A percentile compares a stretch with the other conserved stretches of the same genome.
Conservation (phyloP, 2,888 invertebrate species). For the Dasysyrphus albostriatus region DNA sequence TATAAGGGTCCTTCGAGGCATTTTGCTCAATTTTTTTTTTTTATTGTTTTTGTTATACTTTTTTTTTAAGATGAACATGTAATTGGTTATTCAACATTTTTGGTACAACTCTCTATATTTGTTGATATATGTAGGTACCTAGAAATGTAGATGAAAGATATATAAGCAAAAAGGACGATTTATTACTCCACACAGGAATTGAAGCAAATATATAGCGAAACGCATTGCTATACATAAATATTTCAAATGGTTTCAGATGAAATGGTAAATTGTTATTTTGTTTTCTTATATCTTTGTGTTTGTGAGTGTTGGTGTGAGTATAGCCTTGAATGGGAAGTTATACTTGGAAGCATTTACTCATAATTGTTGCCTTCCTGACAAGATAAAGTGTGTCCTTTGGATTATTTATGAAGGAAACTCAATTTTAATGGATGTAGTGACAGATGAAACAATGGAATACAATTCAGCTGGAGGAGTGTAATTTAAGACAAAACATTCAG, state of each 20-base stretch:
- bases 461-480: constrained; percentile 23
- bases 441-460: constrained; percentile 9
- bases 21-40: constrained; percentile 20
- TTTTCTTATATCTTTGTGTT: not conserved
- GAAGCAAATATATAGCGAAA: constrained; percentile 21
- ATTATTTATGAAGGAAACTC: constrained; percentile 60
- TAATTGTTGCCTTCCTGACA: constrained; percentile 64
- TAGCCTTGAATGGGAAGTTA: constrained; percentile 30
- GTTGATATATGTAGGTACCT: not conserved
- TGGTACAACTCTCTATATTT: not conserved
- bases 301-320: not conserved
- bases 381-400: constrained; percentile 30
- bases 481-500: constrained; percentile 36
- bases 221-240: constrained; percentile 19
- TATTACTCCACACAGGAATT: constrained; percentile 40
- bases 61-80: constrained; percentile 64
- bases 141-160: not conserved
- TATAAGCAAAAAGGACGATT: constrained; percentile 48
- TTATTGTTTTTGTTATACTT: constrained; percentile 8
- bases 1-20: constrained; percentile 44
- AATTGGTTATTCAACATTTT: constrained; percentile 67
- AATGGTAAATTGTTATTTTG: not conserved
- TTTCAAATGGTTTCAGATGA: constrained; percentile 27
- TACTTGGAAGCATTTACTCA: constrained; percentile 54
- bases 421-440: constrained; percentile 26